phyloP scores from a whole-genome alignment of 2,113 vertebrate genomes.

The Rhabdomys dilectus region DNA sequence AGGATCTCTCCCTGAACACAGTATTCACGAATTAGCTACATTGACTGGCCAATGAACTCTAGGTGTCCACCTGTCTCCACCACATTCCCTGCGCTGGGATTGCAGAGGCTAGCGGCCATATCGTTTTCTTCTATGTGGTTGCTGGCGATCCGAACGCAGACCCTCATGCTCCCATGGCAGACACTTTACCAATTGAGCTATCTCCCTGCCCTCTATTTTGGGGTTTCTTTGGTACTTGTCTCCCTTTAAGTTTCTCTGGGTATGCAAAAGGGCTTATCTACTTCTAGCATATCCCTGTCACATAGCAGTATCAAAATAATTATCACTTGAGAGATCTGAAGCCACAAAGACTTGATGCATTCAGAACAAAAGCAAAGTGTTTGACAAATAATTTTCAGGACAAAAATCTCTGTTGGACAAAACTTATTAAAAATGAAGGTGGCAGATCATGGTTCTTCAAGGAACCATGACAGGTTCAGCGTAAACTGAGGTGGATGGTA shows the following conservation, averaged over 20 bases:
- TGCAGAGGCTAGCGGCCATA: neutral
- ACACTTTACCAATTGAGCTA: neutral
- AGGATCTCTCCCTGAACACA: neutral
- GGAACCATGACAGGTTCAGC: neutral
- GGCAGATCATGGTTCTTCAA: conserved; percentile 11
- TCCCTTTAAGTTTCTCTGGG: neutral
- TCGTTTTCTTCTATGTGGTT: neutral
- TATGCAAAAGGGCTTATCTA: neutral
- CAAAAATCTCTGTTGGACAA: conserved; percentile 62
- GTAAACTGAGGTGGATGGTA: conserved; percentile 18
- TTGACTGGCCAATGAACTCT: neutral
- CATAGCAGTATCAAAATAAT: neutral
- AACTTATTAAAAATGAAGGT: conserved; percentile 44
- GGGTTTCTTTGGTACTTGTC: neutral
- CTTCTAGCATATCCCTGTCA: neutral
- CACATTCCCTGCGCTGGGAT: neutral
- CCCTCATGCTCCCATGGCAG: neutral
- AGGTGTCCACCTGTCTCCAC: neutral
- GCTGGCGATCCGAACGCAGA: neutral
- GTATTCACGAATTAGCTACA: neutral
- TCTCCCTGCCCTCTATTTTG: neutral
- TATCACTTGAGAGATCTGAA: neutral
- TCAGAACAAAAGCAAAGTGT: conserved; percentile 1
- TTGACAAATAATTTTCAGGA: conserved; percentile 26
- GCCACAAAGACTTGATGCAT: neutral